A percentile compares a stretch with the other conserved stretches of the same genome.
Evolutionary conservation across 2,888 invertebrate species (phyloP).

Genomic region (Gisinianus flammeolus): DNA sequence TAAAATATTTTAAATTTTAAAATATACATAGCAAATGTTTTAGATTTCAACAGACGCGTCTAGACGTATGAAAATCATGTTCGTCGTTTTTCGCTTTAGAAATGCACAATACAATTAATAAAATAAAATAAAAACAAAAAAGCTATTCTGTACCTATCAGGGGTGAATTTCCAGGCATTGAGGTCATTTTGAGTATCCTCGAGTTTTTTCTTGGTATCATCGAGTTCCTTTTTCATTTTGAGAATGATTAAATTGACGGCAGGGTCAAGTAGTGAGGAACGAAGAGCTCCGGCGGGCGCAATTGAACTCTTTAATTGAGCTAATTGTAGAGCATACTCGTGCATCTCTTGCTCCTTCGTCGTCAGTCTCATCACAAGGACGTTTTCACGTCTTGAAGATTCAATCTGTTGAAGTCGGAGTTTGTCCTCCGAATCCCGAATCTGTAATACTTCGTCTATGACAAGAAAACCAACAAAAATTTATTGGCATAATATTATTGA

Average conservation of each 20-base stretch:
- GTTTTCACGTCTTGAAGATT: constrained; percentile 89
- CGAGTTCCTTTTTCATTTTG: constrained; percentile 86
- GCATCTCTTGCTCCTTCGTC: constrained; percentile 95
- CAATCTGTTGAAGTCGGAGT: constrained; percentile 79
- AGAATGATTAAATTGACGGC: constrained; percentile 93
- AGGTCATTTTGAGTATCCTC: constrained; percentile 98
- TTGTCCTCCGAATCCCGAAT: constrained; percentile 80
- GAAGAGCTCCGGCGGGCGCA: constrained; percentile 73
- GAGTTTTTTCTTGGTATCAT: constrained; percentile 84
- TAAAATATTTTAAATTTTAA: too few species aligned
- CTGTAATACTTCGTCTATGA: constrained; percentile 74
- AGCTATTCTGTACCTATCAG: constrained; percentile 74
- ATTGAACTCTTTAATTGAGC: constrained; percentile 89
- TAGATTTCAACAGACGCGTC: neutral
- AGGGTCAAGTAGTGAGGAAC: constrained; percentile 88
- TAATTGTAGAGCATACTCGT: constrained; percentile 93
- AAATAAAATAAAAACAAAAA: too few species aligned
- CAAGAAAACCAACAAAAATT: constrained; percentile 43
- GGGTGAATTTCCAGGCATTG: constrained; percentile 98
- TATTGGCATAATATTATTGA: neutral
- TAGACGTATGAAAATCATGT: neutral
- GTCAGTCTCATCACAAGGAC: constrained; percentile 89
- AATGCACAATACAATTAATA: too few species aligned
- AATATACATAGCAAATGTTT: too few species aligned
- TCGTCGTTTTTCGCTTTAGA: too few species aligned